Evolutionary conservation across 2,888 invertebrate species (phyloP).

Genomic region (Cephalotes varians): DNA sequence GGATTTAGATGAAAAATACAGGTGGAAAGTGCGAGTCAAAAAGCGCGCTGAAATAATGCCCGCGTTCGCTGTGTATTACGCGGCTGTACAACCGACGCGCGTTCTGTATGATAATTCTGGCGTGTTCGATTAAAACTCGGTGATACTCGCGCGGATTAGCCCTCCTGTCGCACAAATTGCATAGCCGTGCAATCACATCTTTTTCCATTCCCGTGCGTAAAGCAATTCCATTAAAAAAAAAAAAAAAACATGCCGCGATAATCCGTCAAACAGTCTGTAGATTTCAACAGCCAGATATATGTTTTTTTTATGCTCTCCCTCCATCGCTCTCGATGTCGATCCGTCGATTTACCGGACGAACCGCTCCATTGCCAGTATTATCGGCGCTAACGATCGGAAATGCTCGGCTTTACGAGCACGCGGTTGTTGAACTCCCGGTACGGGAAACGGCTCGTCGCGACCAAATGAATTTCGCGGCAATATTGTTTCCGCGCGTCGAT

Average conservation of each 20-base stretch:
- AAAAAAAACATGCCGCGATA: neutral
- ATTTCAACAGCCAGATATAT: neutral
- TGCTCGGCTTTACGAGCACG: slow-evolving; percentile 61
- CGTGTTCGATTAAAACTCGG: slow-evolving; percentile 60
- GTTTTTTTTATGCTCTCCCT: neutral
- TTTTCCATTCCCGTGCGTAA: neutral
- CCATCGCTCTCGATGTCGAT: neutral
- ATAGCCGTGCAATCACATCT: slow-evolving; percentile 9
- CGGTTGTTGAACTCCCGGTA: slow-evolving; percentile 58
- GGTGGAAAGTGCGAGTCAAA: slow-evolving; percentile 37
- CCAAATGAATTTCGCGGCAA: slow-evolving; percentile 69
- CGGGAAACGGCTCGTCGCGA: slow-evolving; percentile 55
- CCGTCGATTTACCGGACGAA: slow-evolving; percentile 21
- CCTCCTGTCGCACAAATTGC: slow-evolving; percentile 12
- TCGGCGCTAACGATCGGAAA: slow-evolving; percentile 74
- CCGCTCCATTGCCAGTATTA: slow-evolving; percentile 52
- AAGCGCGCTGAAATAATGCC: slow-evolving; percentile 44
- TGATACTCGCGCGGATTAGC: neutral
- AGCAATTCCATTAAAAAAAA: slow-evolving; percentile 15
- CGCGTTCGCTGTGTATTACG: neutral
- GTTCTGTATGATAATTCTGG: slow-evolving; percentile 64
- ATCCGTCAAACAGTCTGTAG: neutral
- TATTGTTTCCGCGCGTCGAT: slow-evolving; percentile 65
- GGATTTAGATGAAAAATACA: slow-evolving; percentile 66
- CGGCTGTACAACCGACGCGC: slow-evolving; percentile 18